A percentile compares a stretch with the other conserved stretches of the same genome.
Conservation (phyloP, 2,888 invertebrate species). For the Sicus ferrugineus region DNA sequence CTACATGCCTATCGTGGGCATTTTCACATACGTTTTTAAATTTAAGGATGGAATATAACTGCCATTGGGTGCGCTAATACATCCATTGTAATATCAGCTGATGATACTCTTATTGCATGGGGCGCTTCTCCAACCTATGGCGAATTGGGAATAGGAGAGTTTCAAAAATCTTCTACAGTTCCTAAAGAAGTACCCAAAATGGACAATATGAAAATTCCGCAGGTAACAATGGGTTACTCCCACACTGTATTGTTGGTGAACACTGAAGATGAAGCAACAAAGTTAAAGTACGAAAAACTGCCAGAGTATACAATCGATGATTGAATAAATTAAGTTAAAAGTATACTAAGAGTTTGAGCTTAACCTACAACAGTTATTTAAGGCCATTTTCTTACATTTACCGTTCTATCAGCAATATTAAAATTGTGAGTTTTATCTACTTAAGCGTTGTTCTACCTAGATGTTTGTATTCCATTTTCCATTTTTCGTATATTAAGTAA, state of each 20-base stretch:
- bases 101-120: constrained; percentile 90
- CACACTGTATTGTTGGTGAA: constrained; percentile 77
- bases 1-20: not conserved
- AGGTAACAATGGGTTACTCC: constrained; percentile 84
- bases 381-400: constrained; percentile 21
- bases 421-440: constrained; percentile 23
- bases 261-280: constrained; percentile 67
- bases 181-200: constrained; percentile 86
- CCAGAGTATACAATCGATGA: constrained; percentile 66
- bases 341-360: constrained; percentile 27
- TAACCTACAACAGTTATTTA: constrained; percentile 29
- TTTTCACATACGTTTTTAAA: not conserved
- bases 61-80: constrained; percentile 84
- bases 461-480: constrained; percentile 12
- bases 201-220: constrained; percentile 78
- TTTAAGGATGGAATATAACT: constrained; percentile 85
- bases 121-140: constrained; percentile 94
- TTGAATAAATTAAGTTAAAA: constrained; percentile 47
- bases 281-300: constrained; percentile 67
- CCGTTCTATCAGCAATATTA: constrained; percentile 9
- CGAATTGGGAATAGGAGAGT: constrained; percentile 90
- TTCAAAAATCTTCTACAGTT: constrained; percentile 84
- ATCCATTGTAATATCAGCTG: constrained; percentile 86
- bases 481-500: too few species aligned
- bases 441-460: constrained; percentile 12